A percentile compares a stretch with the other conserved stretches of the same genome.
Evolutionary conservation across 2,888 invertebrate species (phyloP).

Genomic region (Lapara coniferarum): DNA sequence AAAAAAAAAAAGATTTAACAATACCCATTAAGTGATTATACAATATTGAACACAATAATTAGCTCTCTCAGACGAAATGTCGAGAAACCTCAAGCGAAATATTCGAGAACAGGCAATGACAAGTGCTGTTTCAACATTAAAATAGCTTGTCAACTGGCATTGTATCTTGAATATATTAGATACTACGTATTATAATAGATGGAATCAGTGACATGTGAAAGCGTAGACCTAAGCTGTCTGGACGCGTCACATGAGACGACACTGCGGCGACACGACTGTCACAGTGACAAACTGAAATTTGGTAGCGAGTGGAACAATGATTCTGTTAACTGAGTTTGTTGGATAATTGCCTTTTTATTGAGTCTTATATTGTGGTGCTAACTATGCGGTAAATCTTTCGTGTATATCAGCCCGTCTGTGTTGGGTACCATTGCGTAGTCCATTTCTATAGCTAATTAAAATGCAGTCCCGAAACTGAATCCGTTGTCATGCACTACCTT

Average conservation of each 20-base stretch:
- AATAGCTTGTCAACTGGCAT: slow-evolving; percentile 8
- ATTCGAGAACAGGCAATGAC: not conserved
- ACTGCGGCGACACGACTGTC: not conserved
- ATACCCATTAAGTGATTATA: too few relatives aligned
- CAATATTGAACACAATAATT: not conserved
- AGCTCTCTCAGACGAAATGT: not conserved
- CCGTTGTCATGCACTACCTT: too few relatives aligned
- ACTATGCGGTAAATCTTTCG: too few relatives aligned
- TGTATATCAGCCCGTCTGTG: too few relatives aligned
- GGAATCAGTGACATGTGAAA: slow-evolving; percentile 25
- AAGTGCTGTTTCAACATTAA: slow-evolving; percentile 1
- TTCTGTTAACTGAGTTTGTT: too few relatives aligned
- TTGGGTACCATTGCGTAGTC: too few relatives aligned
- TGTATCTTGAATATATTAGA: slow-evolving; percentile 22
- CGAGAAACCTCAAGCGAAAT: not conserved
- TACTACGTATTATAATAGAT: slow-evolving; percentile 11
- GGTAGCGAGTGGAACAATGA: too few relatives aligned
- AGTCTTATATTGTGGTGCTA: too few relatives aligned
- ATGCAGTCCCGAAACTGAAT: too few relatives aligned
- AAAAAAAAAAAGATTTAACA: too few relatives aligned
- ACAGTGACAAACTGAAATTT: not conserved
- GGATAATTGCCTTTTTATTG: too few relatives aligned
- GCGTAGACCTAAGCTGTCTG: slow-evolving; percentile 1
- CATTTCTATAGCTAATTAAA: too few relatives aligned
- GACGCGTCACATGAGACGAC: not conserved